Evolutionary conservation across 2,797 vertebrate species (phyloP).

Genomic region (Sebastes alutus): DNA sequence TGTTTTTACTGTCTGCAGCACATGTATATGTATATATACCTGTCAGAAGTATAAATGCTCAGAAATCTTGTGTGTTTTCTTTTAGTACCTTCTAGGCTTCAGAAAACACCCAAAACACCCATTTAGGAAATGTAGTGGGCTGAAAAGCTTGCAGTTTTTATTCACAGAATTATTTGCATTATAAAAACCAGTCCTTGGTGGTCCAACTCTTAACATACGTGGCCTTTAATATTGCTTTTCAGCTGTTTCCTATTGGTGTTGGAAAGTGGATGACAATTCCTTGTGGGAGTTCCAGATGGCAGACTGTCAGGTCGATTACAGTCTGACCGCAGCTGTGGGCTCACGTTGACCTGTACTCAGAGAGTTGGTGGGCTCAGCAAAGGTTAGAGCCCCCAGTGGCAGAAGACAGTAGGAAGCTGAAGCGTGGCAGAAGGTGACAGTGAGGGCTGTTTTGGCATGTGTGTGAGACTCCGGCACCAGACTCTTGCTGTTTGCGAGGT

Average conservation of each 20-base stretch:
- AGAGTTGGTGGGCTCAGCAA: neutral
- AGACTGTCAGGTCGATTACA: conserved; percentile 10
- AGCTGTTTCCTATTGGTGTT: neutral
- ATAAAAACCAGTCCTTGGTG: neutral
- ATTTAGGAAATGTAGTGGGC: neutral
- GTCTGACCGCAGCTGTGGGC: conserved; percentile 1
- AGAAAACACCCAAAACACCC: neutral
- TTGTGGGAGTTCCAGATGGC: conserved; percentile 19
- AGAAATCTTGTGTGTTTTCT: too few species aligned
- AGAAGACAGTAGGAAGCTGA: neutral
- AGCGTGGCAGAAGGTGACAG: neutral
- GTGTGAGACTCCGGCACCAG: neutral
- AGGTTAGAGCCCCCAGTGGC: conserved; percentile 23
- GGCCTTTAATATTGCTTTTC: neutral
- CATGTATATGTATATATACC: too few species aligned
- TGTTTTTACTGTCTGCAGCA: too few species aligned
- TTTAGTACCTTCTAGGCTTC: too few species aligned
- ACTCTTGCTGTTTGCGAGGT: neutral
- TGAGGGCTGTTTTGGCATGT: neutral
- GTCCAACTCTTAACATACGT: neutral
- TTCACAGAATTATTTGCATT: neutral
- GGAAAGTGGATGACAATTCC: neutral
- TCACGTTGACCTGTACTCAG: conserved; percentile 7
- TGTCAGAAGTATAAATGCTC: too few species aligned
- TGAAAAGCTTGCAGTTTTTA: neutral